phyloP scores from a whole-genome alignment of 2,797 vertebrate species.

The Malurus splendens region DNA sequence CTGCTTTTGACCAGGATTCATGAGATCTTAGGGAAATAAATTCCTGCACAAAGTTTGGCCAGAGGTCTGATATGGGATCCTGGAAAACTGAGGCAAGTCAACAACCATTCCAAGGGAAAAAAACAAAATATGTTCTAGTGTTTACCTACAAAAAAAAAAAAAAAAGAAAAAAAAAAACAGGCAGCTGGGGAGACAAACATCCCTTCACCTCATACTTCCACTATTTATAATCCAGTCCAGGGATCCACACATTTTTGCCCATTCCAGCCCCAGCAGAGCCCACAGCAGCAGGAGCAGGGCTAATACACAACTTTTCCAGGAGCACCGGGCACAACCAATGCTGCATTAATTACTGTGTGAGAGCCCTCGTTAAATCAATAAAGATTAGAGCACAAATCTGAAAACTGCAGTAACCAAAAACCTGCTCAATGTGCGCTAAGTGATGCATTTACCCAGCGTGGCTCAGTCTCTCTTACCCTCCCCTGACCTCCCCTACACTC shows the following conservation, averaged over 20 bases:
- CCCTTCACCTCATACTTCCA: not conserved
- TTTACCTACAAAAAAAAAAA: not conserved
- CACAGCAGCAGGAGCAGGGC: not conserved
- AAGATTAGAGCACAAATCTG: not conserved
- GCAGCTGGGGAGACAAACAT: not conserved
- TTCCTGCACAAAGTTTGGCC: not conserved
- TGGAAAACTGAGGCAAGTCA: not conserved
- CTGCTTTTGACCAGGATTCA: not conserved
- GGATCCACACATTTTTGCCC: not conserved
- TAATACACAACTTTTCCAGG: not conserved
- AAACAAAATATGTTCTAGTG: not conserved
- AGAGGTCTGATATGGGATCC: not conserved
- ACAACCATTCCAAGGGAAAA: not conserved
- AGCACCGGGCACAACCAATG: not conserved
- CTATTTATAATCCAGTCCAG: not conserved
- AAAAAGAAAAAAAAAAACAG: not conserved
- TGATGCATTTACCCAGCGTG: not conserved
- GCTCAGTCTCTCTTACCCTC: not conserved
- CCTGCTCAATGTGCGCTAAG: not conserved
- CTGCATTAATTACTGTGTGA: not conserved
- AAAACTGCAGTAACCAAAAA: not conserved
- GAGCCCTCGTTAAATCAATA: not conserved
- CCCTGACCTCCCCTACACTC: constrained; percentile 8
- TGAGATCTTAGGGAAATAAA: not conserved
- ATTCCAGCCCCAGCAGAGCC: not conserved